Percentiles rank a stretch among this genome's conserved stretches.
Evolutionary conservation across 2,888 invertebrate genomes (phyloP).

Genomic region (Heliothis peltigera): DNA sequence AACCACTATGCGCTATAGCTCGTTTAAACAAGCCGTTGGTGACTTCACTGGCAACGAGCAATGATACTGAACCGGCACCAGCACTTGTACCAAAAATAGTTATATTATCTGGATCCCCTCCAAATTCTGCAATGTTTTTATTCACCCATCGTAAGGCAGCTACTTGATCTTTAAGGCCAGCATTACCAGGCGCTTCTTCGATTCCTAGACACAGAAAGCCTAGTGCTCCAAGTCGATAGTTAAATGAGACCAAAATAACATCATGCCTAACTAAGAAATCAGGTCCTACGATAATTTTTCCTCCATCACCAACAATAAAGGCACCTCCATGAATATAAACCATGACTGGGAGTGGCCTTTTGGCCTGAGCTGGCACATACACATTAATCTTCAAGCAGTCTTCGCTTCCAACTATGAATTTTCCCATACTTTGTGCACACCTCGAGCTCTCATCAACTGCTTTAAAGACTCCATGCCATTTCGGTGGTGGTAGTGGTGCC

Average conservation of each 20-base stretch:
- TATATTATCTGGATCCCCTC: conserved; percentile 82
- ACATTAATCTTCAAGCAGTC: conserved; percentile 81
- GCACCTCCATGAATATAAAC: conserved; percentile 82
- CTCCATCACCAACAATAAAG: conserved; percentile 77
- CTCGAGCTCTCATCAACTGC: conserved; percentile 72
- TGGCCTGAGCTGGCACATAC: conserved; percentile 71
- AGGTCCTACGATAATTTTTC: conserved; percentile 74
- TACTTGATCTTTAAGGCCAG: conserved; percentile 82
- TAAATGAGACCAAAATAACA: conserved; percentile 79
- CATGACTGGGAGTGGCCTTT: conserved; percentile 76
- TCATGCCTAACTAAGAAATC: conserved; percentile 76
- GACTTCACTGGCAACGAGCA: conserved; percentile 75
- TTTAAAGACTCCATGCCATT: conserved; percentile 77
- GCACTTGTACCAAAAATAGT: conserved; percentile 85
- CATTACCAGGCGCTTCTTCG: conserved; percentile 83
- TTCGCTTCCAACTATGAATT: conserved; percentile 70
- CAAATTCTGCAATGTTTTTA: conserved; percentile 82
- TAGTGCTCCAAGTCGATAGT: conserved; percentile 80
- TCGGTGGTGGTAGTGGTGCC: conserved; percentile 78
- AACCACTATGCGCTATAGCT: conserved; percentile 83
- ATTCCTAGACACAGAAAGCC: conserved; percentile 82
- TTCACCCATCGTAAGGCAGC: conserved; percentile 84
- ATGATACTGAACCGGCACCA: conserved; percentile 75
- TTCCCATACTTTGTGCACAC: conserved; percentile 63
- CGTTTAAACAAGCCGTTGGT: conserved; percentile 78